Conservation (phyloP, 2,888 invertebrate genomes). For the Matsumyia berberina region DNA sequence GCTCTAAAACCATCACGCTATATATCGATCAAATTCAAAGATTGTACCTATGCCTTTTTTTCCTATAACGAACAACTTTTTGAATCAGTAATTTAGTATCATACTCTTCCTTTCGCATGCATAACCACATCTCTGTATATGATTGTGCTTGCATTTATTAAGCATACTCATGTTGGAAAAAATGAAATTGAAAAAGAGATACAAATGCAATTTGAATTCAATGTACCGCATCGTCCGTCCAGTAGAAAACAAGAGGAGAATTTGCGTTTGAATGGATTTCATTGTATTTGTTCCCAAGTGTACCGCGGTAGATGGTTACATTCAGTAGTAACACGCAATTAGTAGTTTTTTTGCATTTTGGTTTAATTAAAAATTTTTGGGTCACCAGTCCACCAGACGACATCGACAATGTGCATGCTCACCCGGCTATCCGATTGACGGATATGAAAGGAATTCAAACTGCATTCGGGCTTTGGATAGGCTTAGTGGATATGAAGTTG, state of each 20-base stretch:
- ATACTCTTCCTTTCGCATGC: conserved; percentile 5
- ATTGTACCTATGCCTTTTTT: neutral
- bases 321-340: conserved; percentile 67
- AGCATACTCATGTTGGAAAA: neutral
- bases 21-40: neutral
- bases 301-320: conserved; percentile 15
- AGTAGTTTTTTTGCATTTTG: conserved; percentile 63
- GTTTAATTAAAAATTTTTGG: conserved; percentile 72
- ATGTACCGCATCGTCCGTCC: conserved; percentile 64
- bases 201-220: conserved; percentile 60
- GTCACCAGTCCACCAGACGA: conserved; percentile 63
- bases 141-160: neutral
- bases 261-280: conserved; percentile 42
- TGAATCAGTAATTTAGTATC: conserved; percentile 1
- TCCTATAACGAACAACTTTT: neutral
- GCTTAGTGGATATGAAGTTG: no score
- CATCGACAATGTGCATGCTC: neutral
- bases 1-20: neutral
- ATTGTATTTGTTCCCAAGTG: conserved; percentile 34
- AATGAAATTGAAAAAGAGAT: neutral
- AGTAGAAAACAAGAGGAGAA: conserved; percentile 18
- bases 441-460: conserved; percentile 12
- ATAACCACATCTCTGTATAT: neutral
- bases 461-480: conserved; percentile 1
- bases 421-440: conserved; percentile 24